A percentile compares a stretch with the other conserved stretches of the same genome.
Evolutionary conservation across 2,797 vertebrate species (phyloP).

Genomic region (Huso huso): DNA sequence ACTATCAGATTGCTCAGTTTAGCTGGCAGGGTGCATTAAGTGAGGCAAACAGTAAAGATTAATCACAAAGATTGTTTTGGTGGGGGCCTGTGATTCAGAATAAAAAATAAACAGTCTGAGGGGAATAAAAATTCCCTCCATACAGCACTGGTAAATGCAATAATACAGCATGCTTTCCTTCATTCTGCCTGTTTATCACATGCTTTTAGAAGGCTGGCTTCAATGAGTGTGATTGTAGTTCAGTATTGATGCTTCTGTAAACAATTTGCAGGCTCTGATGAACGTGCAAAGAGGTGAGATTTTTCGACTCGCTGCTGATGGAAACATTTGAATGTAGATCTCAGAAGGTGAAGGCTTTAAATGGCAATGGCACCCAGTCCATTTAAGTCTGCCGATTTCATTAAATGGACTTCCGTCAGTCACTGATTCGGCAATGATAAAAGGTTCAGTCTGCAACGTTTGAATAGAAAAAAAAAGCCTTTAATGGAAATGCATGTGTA

Average conservation of each 20-base stretch:
- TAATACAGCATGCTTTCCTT: no score
- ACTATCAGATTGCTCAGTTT: no score
- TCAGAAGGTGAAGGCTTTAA: background rate
- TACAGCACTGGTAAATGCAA: no score
- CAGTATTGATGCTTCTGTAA: background rate
- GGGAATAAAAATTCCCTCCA: no score
- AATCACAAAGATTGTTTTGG: no score
- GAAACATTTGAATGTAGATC: background rate
- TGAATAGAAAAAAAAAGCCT: conserved; percentile 24
- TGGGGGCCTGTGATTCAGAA: no score
- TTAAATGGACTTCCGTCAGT: background rate
- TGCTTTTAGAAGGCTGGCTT: no score
- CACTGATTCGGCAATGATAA: background rate
- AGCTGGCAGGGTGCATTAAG: no score
- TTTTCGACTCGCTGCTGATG: background rate
- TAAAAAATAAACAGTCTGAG: no score
- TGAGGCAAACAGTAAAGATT: no score
- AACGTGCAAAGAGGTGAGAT: background rate
- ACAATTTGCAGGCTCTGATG: background rate
- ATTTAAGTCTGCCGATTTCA: background rate
- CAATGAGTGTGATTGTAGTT: no score
- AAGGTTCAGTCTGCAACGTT: background rate
- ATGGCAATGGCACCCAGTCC: background rate
- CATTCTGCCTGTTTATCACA: no score
- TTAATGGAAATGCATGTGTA: conserved; percentile 16